Base-by-base conservation (phyloP, 2,888 invertebrate genomes). In the Hoplodrina ambigua region DNA sequence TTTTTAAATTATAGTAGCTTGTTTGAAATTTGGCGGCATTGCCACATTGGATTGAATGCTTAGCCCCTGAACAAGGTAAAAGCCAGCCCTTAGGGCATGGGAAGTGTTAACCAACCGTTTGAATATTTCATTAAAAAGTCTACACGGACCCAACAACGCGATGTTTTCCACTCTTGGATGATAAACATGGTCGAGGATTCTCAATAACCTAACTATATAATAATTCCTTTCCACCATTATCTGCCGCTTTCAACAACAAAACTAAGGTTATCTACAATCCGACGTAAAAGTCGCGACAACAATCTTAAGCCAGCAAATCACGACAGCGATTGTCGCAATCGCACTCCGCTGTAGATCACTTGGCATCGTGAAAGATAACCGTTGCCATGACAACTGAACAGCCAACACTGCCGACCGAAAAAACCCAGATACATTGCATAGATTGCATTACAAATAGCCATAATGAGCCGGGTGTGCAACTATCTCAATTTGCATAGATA, bases 371-470 rank as follows among this genome's bases (percentile, higher is more conserved):
- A 90, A 90, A 92, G 91, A 93, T 91, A 93, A 87, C 78, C 69
- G 93, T 93, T 83, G 72, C 91, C 90, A 91, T 90, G 86, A 86
- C 90, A 83, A 94, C 94, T 17, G 60, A 19, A 78, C 83, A 79
- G 87, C 91, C 94, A 95, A 95, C 95, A 95, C 75, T 82, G 81
- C 83, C 85, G 87, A 87, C 91, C 90, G 87, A 94, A 95, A 94
- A 94, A 94, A 90, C 88, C 87, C 85, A 89, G 95, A 96, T 95
- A 89, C 89, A 91, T 82, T 90, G 94, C 94, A 94, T 94, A 95
- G 95, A 95, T 95, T 96, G 94, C 94, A 95, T 94, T 93, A 87
- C 91, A 95, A 96, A 88, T 88, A 92, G 92, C 87, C 87, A 88
- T 94, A 94, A 94, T 94, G 92, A 92, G 90, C 81, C 72, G 74